phyloP scores from a whole-genome alignment of 2,888 invertebrate species.

The Pyrochroa serraticornis region DNA sequence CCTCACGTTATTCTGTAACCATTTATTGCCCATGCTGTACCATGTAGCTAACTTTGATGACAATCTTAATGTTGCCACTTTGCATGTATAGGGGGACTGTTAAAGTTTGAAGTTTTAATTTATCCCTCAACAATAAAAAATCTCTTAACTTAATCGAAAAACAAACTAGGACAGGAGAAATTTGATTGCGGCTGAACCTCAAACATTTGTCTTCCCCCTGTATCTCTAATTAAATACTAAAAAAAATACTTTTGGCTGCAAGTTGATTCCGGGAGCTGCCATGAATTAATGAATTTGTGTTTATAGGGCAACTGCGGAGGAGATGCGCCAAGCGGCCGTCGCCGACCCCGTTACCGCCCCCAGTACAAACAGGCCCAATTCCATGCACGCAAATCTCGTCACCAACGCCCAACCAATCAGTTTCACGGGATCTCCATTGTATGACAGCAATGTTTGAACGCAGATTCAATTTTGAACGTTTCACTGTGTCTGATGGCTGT shows the following conservation, averaged over 20 bases:
- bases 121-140: too few relatives aligned
- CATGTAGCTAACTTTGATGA: too few relatives aligned
- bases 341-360: constrained; percentile 42
- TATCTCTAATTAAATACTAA: too few relatives aligned
- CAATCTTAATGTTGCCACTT: too few relatives aligned
- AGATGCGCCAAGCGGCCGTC: constrained; percentile 77
- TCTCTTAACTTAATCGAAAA: too few relatives aligned
- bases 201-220: too few relatives aligned
- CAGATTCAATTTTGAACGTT: constrained; percentile 10
- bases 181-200: too few relatives aligned
- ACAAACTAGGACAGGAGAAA: too few relatives aligned
- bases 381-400: constrained; percentile 77
- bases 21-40: too few relatives aligned
- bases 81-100: too few relatives aligned
- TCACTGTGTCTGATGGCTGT: constrained; percentile 10
- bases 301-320: constrained; percentile 75
- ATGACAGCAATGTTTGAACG: constrained; percentile 70
- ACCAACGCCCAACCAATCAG: constrained; percentile 82
- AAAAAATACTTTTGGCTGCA: not conserved
- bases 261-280: not conserved
- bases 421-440: constrained; percentile 71
- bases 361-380: constrained; percentile 51
- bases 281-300: constrained; percentile 4
- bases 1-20: too few relatives aligned
- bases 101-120: too few relatives aligned